Conservation (phyloP, 2,888 invertebrate genomes). For the Polylopha cassiicola region DNA sequence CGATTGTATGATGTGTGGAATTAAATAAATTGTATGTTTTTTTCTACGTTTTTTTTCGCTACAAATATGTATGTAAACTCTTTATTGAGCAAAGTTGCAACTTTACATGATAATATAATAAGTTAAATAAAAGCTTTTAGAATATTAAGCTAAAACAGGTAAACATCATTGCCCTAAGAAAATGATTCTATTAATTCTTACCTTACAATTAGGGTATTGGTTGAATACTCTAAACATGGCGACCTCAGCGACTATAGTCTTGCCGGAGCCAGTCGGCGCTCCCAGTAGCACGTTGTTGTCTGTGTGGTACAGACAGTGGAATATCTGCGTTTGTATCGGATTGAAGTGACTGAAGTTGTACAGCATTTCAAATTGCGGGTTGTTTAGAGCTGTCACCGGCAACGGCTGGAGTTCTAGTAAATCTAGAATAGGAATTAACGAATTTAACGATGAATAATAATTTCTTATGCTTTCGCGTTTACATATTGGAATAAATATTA, state of each 20-base stretch:
- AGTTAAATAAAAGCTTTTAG: too few species aligned
- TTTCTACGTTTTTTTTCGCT: too few species aligned
- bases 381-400: constrained; percentile 88
- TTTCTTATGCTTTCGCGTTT: too few species aligned
- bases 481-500: too few species aligned
- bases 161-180: neutral
- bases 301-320: constrained; percentile 96
- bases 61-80: too few species aligned
- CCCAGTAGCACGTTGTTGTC: constrained; percentile 95
- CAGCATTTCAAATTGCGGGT: constrained; percentile 85
- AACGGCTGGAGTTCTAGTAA: constrained; percentile 93
- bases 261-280: constrained; percentile 98
- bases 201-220: constrained; percentile 86
- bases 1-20: too few species aligned
- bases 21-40: too few species aligned
- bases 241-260: constrained; percentile 98
- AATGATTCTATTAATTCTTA: constrained; percentile 33
- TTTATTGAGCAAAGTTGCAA: too few species aligned
- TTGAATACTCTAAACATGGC: constrained; percentile 96
- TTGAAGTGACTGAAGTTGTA: constrained; percentile 97
- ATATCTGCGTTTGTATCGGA: constrained; percentile 98
- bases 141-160: too few species aligned
- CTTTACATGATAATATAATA: too few species aligned
- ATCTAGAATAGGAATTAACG: constrained; percentile 74
- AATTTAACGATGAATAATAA: too few species aligned